A percentile compares a stretch with the other conserved stretches of the same genome.
These are phyloP conservation scores for Istiophorus platypterus DNA, from an alignment of 2,113 vertebrate species.

Conservation along the genomic window DNA sequence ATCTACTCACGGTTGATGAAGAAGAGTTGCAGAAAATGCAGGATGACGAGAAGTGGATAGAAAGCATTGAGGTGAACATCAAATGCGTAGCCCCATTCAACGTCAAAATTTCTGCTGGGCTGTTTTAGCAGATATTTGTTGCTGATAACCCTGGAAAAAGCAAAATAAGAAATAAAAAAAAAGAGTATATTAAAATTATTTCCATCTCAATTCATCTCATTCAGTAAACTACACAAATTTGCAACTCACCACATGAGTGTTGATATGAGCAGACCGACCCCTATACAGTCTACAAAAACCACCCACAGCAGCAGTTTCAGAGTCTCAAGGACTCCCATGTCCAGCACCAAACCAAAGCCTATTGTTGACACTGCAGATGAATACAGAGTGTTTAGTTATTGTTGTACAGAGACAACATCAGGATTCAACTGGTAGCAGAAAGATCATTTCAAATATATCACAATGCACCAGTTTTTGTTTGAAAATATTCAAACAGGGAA, in stretches of 20 bases:
- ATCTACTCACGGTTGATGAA: conserved; percentile 96
- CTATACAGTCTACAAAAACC: conserved; percentile 97
- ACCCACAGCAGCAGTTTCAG: conserved; percentile 98
- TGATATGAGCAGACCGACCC: conserved; percentile 95
- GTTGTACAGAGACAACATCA: background rate
- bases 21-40: conserved; percentile 98
- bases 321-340: conserved; percentile 93
- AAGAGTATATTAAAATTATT: background rate
- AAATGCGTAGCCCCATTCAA: conserved; percentile 99
- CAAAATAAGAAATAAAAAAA: background rate
- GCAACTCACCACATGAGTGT: conserved; percentile 96
- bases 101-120: conserved; percentile 90
- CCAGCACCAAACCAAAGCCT: conserved; percentile 96
- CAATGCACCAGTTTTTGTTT: background rate
- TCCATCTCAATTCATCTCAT: background rate
- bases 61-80: conserved; percentile 98
- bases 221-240: background rate
- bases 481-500: background rate
- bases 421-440: background rate
- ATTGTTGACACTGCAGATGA: conserved; percentile 91
- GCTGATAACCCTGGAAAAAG: conserved; percentile 88
- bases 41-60: conserved; percentile 95
- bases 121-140: conserved; percentile 96
- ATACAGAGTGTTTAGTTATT: background rate
- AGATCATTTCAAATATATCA: background rate